phyloP scores from a whole-genome alignment of 2,113 vertebrate species.

The Notiomystis cincta region DNA sequence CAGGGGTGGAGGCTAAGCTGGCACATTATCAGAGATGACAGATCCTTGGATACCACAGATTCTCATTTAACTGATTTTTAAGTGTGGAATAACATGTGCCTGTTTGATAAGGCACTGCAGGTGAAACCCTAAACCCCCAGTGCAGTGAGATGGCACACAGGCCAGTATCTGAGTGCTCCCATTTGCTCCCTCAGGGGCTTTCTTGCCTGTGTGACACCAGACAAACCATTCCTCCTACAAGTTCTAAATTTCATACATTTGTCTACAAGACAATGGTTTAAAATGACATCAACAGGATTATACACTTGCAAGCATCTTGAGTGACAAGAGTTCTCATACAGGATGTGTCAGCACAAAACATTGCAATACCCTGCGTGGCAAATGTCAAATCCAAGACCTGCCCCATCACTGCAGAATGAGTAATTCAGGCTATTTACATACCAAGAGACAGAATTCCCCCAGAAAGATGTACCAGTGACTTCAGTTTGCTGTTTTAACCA shows the following conservation, averaged over 20 bases:
- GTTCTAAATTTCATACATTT: neutral
- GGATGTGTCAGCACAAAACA: neutral
- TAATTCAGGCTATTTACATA: neutral
- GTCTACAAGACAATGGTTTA: neutral
- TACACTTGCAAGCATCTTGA: neutral
- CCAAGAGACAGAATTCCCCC: neutral
- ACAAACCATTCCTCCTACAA: neutral
- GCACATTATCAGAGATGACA: neutral
- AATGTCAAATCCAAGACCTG: neutral
- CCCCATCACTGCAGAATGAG: neutral
- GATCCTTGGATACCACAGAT: neutral
- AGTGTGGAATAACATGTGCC: fast-evolving
- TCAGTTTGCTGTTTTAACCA: neutral
- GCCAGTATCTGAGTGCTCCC: neutral
- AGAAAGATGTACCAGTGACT: neutral
- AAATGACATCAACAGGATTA: neutral
- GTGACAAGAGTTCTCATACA: neutral
- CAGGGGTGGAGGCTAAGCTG: neutral
- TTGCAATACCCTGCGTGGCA: neutral
- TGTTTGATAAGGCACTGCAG: neutral
- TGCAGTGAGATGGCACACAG: neutral
- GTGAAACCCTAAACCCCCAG: neutral
- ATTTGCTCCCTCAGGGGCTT: neutral
- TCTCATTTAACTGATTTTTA: neutral
- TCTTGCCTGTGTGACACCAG: neutral